Evolutionary conservation across 2,113 vertebrate genomes (phyloP).

Genomic region (Progne subis): DNA sequence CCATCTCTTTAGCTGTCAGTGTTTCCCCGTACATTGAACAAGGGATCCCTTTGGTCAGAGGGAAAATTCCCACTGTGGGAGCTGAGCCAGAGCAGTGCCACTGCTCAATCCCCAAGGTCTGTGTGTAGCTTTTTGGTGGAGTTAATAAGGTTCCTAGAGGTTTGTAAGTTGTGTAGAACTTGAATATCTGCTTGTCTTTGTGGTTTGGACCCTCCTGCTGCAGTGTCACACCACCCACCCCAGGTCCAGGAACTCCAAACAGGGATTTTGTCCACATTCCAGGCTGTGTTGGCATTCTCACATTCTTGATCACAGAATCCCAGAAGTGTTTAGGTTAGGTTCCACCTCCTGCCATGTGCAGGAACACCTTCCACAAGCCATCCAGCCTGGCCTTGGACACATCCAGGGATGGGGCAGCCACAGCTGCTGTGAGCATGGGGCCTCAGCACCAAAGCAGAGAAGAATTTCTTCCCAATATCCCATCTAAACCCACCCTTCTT

Average conservation of each 20-base stretch:
- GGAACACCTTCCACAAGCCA: background rate
- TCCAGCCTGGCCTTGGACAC: background rate
- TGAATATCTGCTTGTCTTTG: background rate
- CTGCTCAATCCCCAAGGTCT: background rate
- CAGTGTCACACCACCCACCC: background rate
- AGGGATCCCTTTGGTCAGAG: background rate
- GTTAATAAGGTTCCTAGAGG: background rate
- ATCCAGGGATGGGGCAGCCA: background rate
- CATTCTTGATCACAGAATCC: background rate
- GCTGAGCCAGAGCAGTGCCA: background rate
- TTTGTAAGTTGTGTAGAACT: background rate
- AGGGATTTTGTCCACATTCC: background rate
- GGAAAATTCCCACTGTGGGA: background rate
- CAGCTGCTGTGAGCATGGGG: background rate
- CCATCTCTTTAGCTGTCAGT: background rate
- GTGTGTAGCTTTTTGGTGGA: background rate
- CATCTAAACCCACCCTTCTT: background rate
- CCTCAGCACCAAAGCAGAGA: background rate
- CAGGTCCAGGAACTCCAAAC: rapidly evolving
- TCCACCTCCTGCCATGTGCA: background rate
- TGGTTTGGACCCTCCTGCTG: background rate
- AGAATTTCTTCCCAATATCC: background rate
- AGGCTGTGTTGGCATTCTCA: background rate
- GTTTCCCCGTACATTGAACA: background rate
- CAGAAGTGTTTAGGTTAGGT: background rate